Conservation (phyloP, 2,888 invertebrate species). For the Eurytoma californica region DNA sequence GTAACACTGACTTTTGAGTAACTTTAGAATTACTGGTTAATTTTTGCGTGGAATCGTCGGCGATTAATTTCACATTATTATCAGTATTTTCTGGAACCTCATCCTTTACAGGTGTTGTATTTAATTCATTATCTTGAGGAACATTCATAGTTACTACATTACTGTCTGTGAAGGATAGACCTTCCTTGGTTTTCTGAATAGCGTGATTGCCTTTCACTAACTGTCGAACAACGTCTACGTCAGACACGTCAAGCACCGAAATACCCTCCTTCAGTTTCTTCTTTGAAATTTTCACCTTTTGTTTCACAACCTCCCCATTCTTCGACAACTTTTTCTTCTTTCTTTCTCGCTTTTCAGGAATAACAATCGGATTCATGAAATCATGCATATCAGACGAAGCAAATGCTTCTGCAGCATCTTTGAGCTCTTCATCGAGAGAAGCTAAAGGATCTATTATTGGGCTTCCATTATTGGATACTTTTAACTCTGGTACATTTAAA, state of each 20-base stretch:
- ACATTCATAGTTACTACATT: constrained; percentile 8
- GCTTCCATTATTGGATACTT: constrained; percentile 17
- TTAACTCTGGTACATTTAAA: constrained; percentile 42
- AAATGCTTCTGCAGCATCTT: neutral
- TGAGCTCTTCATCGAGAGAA: constrained; percentile 23
- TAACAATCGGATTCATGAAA: neutral
- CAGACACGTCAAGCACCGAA: constrained; percentile 49
- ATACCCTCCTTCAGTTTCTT: constrained; percentile 32
- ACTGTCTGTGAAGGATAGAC: neutral
- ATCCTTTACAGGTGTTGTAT: neutral
- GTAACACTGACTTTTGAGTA: constrained; percentile 6
- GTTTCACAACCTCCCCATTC: constrained; percentile 23
- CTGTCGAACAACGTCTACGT: constrained; percentile 37
- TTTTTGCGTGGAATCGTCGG: neutral
- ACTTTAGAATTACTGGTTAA: neutral
- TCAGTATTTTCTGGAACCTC: constrained; percentile 20
- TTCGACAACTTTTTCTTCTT: constrained; percentile 41
- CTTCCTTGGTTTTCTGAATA: constrained; percentile 28
- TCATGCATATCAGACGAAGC: constrained; percentile 3
- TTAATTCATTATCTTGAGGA: constrained; percentile 9
- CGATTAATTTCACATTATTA: constrained; percentile 24
- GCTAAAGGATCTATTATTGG: constrained; percentile 39
- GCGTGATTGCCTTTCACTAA: constrained; percentile 36
- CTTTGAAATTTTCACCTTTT: constrained; percentile 34
- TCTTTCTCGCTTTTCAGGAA: constrained; percentile 8